These are phyloP conservation scores for Dasypogon diadema DNA, from an alignment of 2,888 invertebrate genomes.

Conservation along the genomic window DNA sequence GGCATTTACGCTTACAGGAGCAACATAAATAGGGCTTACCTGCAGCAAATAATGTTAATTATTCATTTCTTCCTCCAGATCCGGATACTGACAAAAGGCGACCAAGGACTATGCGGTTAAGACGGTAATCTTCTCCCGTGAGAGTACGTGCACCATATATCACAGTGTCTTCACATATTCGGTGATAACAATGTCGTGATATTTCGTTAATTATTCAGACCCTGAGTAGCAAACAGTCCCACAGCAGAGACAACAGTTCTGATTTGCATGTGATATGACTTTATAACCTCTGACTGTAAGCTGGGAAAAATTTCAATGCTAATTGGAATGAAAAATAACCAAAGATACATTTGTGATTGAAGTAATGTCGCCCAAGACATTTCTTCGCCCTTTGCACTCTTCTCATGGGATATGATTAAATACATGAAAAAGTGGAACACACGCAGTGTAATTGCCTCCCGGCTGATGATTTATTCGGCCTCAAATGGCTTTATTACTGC, in stretches of 20 bases:
- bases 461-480: conserved; percentile 33
- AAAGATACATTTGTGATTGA: conserved; percentile 1
- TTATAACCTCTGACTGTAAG: too few species aligned
- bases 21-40: conserved; percentile 18
- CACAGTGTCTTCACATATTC: conserved; percentile 37
- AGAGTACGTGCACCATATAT: conserved; percentile 14
- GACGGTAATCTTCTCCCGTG: conserved; percentile 15
- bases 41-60: conserved; percentile 34
- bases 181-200: conserved; percentile 30
- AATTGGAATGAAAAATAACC: background rate
- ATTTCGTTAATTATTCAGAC: conserved; percentile 23
- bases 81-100: conserved; percentile 6
- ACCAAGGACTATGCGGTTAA: background rate
- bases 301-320: conserved; percentile 13
- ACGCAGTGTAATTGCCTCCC: conserved; percentile 18
- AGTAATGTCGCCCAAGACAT: background rate
- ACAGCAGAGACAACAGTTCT: too few species aligned
- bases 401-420: background rate
- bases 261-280: too few species aligned
- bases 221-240: background rate
- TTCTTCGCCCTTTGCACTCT: conserved; percentile 8
- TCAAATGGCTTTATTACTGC: conserved; percentile 41
- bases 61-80: conserved; percentile 19
- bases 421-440: conserved; percentile 1
- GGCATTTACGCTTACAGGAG: conserved; percentile 12